Percentiles rank a stretch among this genome's conserved stretches.
phyloP scores from a whole-genome alignment of 1,140 invertebrate genomes.

The Propsilocerus akamusi region DNA sequence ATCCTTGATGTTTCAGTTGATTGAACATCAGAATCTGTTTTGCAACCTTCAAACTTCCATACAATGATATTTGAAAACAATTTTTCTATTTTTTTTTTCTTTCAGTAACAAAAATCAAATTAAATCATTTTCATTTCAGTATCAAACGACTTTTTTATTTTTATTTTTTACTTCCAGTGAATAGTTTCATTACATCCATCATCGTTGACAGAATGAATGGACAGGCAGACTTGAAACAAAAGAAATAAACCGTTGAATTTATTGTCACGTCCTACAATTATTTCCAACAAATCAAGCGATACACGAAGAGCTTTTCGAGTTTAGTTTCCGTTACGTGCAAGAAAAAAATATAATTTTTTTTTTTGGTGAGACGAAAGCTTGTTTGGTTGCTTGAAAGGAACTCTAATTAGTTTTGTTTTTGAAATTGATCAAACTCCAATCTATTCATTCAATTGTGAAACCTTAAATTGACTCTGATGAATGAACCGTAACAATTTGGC shows the following conservation, averaged over 20 bases:
- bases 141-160: not conserved
- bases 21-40: too few species aligned
- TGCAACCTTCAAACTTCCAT: too few species aligned
- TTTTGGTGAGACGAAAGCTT: not conserved
- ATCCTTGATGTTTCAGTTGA: too few species aligned
- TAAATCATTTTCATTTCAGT: not conserved
- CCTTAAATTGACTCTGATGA: too few species aligned
- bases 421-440: not conserved
- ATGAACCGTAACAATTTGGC: too few species aligned
- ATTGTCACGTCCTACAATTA: conserved; percentile 1
- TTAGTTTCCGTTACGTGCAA: not conserved
- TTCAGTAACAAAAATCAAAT: too few species aligned
- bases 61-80: too few species aligned
- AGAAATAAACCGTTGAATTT: not conserved
- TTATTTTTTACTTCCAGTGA: not conserved
- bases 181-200: not conserved
- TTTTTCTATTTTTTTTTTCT: not conserved
- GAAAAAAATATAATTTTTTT: not conserved
- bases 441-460: not conserved
- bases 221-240: not conserved
- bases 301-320: not conserved
- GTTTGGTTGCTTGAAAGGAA: not conserved
- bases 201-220: not conserved
- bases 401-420: not conserved
- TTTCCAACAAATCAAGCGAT: not conserved